phyloP scores from a whole-genome alignment of 1,140 invertebrate species.

The Aphidius ervi region DNA sequence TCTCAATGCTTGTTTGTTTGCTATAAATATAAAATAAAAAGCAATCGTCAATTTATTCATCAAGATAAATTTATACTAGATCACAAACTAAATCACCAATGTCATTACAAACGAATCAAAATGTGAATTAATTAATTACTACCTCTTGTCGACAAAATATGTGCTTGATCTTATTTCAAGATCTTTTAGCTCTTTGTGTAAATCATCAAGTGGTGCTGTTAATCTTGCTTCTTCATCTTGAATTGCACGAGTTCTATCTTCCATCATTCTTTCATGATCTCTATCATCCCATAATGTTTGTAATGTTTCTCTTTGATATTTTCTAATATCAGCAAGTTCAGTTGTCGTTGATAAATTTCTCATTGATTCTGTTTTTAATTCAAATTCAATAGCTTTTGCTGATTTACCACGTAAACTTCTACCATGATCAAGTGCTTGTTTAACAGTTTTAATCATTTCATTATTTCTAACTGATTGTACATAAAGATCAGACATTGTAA shows the following conservation, averaged over 20 bases:
- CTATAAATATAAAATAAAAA: conserved; percentile 49
- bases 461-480: conserved; percentile 49
- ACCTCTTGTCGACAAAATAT: conserved; percentile 66
- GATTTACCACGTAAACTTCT: conserved; percentile 65
- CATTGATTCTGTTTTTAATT: conserved; percentile 55
- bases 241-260: conserved; percentile 43
- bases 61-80: too few species aligned
- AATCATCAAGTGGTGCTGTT: conserved; percentile 35
- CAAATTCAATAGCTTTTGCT: conserved; percentile 66
- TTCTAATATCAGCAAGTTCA: conserved; percentile 43
- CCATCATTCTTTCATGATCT: conserved; percentile 47
- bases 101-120: not conserved
- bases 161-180: conserved; percentile 60
- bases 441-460: conserved; percentile 48
- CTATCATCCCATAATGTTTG: conserved; percentile 39
- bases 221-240: conserved; percentile 45
- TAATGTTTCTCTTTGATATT: conserved; percentile 42
- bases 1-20: conserved; percentile 96
- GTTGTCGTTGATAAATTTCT: conserved; percentile 47
- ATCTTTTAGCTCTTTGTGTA: conserved; percentile 58
- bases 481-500: conserved; percentile 46
- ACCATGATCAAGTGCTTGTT: conserved; percentile 51
- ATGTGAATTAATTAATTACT: conserved; percentile 21
- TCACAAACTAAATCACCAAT: too few species aligned
- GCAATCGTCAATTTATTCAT: too few species aligned